Percentiles rank a stretch among this genome's conserved stretches.
phyloP scores from a whole-genome alignment of 2,797 vertebrate genomes.

The Brotula barbata region DNA sequence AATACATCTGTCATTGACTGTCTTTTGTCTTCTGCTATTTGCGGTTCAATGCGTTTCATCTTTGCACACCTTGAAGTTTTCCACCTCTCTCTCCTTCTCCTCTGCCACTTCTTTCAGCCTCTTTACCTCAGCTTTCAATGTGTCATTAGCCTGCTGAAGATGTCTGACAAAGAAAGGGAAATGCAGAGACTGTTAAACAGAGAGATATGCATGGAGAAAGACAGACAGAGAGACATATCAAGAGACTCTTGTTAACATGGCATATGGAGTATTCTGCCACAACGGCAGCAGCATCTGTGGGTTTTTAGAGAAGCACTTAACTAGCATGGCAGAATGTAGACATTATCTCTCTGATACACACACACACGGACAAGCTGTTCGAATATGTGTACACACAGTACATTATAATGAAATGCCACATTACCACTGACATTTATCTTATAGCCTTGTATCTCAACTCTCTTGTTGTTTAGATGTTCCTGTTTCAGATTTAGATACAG shows the following conservation, averaged over 20 bases:
- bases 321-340: constrained; percentile 33
- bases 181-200: constrained; percentile 45
- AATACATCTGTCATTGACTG: constrained; percentile 45
- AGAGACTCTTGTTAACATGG: constrained; percentile 62
- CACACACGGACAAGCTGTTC: constrained; percentile 20
- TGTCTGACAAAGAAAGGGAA: constrained; percentile 60
- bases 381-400: constrained; percentile 9
- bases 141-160: constrained; percentile 71
- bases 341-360: constrained; percentile 32
- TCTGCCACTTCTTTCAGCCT: constrained; percentile 62
- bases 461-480: no score
- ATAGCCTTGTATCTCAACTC: constrained; percentile 14
- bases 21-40: constrained; percentile 35
- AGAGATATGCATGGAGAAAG: constrained; percentile 42
- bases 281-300: constrained; percentile 26
- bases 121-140: constrained; percentile 69
- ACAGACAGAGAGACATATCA: constrained; percentile 44
- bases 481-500: no score
- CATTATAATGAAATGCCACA: constrained; percentile 39
- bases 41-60: constrained; percentile 33
- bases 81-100: constrained; percentile 59
- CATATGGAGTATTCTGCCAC: constrained; percentile 45
- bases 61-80: constrained; percentile 66
- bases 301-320: constrained; percentile 48
- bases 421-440: constrained; percentile 33